These are phyloP conservation scores for Meloidogyne floridensis DNA, from an alignment of 1,140 invertebrate species.

Conservation along the genomic window DNA sequence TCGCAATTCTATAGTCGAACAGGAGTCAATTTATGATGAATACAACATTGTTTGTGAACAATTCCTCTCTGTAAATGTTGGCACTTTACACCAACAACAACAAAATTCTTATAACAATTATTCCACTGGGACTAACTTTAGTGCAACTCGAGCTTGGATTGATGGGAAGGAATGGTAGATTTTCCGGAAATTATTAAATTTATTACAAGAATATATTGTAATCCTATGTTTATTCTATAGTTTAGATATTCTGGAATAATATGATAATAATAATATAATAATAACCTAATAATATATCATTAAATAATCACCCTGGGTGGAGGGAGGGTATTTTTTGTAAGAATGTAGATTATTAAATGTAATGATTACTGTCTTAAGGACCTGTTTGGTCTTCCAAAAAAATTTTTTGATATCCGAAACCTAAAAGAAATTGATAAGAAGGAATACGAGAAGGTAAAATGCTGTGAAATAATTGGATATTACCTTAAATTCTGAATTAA, in stretches of 20 bases:
- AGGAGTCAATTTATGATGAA: background rate
- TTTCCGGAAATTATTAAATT: background rate
- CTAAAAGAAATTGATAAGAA: too few relatives aligned
- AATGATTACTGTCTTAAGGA: too few relatives aligned
- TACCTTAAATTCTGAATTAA: too few relatives aligned
- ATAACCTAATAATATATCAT: too few relatives aligned
- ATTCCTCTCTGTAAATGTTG: slow-evolving; percentile 18
- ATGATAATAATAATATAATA: too few relatives aligned
- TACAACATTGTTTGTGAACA: slow-evolving; percentile 16
- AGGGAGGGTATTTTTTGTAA: too few relatives aligned
- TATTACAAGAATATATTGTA: background rate
- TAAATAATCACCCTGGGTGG: too few relatives aligned
- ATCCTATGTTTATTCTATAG: background rate
- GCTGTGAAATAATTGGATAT: too few relatives aligned
- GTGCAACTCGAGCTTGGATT: slow-evolving; percentile 15
- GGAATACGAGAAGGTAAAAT: too few relatives aligned
- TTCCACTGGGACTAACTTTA: background rate
- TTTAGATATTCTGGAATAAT: background rate
- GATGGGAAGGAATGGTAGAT: slow-evolving; percentile 27
- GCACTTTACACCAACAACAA: background rate
- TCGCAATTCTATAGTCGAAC: background rate
- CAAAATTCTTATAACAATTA: slow-evolving; percentile 20
- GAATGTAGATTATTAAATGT: too few relatives aligned
- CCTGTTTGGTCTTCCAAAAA: too few relatives aligned
- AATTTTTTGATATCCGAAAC: too few relatives aligned